Conservation (phyloP, 2,797 vertebrate genomes). For the Cyprinodon diabolis region DNA sequence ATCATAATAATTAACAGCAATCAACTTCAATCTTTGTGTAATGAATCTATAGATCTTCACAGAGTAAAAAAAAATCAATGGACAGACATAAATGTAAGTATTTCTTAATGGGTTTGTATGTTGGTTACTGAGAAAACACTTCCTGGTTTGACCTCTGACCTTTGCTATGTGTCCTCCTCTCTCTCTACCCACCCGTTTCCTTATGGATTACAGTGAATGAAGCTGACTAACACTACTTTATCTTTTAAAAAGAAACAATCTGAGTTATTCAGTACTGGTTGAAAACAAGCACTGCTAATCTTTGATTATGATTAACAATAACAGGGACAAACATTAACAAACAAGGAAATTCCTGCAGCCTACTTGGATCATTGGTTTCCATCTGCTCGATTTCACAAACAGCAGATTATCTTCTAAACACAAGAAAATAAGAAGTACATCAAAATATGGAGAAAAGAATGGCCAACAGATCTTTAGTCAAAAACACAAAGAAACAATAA, state of each 20-base stretch:
- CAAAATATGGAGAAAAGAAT: neutral
- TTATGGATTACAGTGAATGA: neutral
- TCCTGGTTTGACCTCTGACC: too few species aligned
- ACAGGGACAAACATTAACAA: neutral
- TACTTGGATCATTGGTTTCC: neutral
- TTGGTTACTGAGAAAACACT: too few species aligned
- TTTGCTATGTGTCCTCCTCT: too few species aligned
- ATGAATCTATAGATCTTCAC: too few species aligned
- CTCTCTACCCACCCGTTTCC: too few species aligned
- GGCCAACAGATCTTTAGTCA: neutral
- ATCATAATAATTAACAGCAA: too few species aligned
- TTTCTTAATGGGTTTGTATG: too few species aligned
- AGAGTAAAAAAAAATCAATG: too few species aligned
- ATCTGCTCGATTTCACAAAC: conserved; percentile 1
- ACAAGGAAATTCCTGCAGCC: conserved; percentile 1
- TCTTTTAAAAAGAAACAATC: neutral
- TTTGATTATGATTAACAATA: neutral
- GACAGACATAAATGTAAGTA: too few species aligned
- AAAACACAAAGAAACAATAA: neutral
- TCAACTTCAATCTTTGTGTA: too few species aligned
- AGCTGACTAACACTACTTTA: neutral
- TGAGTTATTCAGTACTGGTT: neutral
- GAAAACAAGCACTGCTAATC: neutral
- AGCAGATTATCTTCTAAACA: neutral
- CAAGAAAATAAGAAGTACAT: neutral